These are phyloP conservation scores for Lottia scabra DNA, from an alignment of 2,888 invertebrate genomes.

Conservation along the genomic window DNA sequence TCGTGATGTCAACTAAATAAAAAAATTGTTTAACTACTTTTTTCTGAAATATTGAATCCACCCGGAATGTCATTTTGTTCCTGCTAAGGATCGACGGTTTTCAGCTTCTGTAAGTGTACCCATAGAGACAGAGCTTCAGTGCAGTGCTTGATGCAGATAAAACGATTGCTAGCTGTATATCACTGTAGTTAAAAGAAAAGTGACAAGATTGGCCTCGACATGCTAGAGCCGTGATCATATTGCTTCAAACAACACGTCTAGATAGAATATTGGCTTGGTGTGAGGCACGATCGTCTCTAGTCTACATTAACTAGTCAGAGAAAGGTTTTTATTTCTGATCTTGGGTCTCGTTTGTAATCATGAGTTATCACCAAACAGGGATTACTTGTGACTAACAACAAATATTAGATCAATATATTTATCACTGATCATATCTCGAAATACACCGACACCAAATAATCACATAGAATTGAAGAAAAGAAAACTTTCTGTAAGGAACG, in stretches of 20 bases:
- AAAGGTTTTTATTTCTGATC: constrained; percentile 13
- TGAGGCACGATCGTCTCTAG: not conserved
- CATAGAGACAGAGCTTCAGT: no score
- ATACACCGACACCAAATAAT: not conserved
- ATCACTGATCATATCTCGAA: not conserved
- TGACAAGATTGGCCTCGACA: not conserved
- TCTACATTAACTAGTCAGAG: not conserved
- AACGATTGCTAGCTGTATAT: not conserved
- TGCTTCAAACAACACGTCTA: not conserved
- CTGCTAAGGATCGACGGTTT: no score
- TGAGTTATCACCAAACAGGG: constrained; percentile 12
- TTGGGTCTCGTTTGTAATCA: constrained; percentile 10
- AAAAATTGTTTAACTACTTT: no score
- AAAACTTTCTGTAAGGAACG: not conserved
- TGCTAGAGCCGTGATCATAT: not conserved
- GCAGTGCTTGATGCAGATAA: no score
- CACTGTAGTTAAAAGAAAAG: not conserved
- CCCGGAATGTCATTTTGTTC: no score
- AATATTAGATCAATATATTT: not conserved
- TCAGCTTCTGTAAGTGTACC: no score
- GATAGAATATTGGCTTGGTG: not conserved
- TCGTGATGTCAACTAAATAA: no score
- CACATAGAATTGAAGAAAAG: not conserved
- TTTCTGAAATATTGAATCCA: no score
- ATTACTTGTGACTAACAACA: constrained; percentile 6